Conservation (phyloP, 2,113 vertebrate species). For the Gymnocephalus cernua region DNA sequence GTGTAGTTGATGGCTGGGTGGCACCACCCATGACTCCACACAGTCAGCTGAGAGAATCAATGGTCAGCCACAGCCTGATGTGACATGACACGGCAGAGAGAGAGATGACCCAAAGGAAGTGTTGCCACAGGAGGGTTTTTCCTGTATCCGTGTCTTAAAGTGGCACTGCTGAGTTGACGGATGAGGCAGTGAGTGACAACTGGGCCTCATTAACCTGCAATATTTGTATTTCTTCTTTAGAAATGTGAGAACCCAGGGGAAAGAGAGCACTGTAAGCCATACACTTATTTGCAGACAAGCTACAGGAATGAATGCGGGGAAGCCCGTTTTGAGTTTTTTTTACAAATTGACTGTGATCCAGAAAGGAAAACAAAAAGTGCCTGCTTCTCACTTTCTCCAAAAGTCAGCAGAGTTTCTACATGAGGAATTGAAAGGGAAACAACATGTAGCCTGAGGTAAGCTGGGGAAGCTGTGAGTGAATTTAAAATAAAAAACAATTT, state of each 20-base stretch:
- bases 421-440: slow-evolving; percentile 38
- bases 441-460: slow-evolving; percentile 23
- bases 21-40: slow-evolving; percentile 35
- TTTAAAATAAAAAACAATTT: neutral
- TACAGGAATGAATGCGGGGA: neutral
- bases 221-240: slow-evolving; percentile 16
- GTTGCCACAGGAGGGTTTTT: neutral
- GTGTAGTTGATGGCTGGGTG: slow-evolving; percentile 17
- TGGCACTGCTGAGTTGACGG: neutral
- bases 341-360: slow-evolving; percentile 5
- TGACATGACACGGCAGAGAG: slow-evolving; percentile 21
- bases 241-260: neutral
- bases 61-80: slow-evolving; percentile 25
- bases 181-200: neutral
- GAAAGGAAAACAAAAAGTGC: slow-evolving; percentile 15
- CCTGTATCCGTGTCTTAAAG: slow-evolving; percentile 6
- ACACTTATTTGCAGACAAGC: neutral
- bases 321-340: slow-evolving; percentile 10
- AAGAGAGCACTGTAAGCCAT: neutral
- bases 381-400: slow-evolving; percentile 20
- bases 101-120: neutral
- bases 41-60: slow-evolving; percentile 43
- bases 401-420: slow-evolving; percentile 36
- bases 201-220: slow-evolving; percentile 18
- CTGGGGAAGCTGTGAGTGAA: slow-evolving; percentile 18